Conservation (phyloP, 2,797 vertebrate species). For the Philypnodon macrostomus region DNA sequence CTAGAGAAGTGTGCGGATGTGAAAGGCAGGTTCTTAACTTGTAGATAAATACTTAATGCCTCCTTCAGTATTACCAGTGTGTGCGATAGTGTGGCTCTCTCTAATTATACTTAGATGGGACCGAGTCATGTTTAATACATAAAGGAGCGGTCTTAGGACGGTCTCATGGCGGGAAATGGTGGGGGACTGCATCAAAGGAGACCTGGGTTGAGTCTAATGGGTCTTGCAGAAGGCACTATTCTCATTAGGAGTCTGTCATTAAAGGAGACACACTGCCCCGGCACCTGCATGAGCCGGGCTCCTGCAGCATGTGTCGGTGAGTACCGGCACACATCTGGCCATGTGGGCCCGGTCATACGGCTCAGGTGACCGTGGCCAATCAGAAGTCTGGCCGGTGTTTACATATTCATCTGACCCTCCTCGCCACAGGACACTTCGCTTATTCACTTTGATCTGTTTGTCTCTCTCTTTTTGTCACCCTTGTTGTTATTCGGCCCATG, state of each 20-base stretch:
- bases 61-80: slow-evolving; percentile 83
- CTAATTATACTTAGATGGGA: slow-evolving; percentile 97
- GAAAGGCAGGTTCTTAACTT: slow-evolving; percentile 82
- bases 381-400: slow-evolving; percentile 71
- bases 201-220: slow-evolving; percentile 91
- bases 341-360: slow-evolving; percentile 65
- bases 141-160: slow-evolving; percentile 82
- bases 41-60: slow-evolving; percentile 98
- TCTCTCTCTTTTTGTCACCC: too few relatives aligned
- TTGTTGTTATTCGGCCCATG: too few relatives aligned
- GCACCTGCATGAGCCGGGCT: slow-evolving; percentile 70
- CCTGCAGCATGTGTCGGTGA: slow-evolving; percentile 65
- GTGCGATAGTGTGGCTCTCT: slow-evolving; percentile 89
- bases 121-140: slow-evolving; percentile 97
- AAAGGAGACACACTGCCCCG: slow-evolving; percentile 77
- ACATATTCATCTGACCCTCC: slow-evolving; percentile 83
- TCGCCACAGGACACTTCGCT: too few relatives aligned
- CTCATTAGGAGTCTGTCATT: slow-evolving; percentile 95
- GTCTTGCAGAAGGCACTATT: slow-evolving; percentile 85
- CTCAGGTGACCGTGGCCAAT: slow-evolving; percentile 90
- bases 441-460: too few relatives aligned
- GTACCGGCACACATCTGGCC: slow-evolving; percentile 51
- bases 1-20: slow-evolving; percentile 18
- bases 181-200: slow-evolving; percentile 98
- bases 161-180: slow-evolving; percentile 72